Evolutionary conservation across 2,888 invertebrate species (phyloP).

Genomic region (Tenthredo notha): DNA sequence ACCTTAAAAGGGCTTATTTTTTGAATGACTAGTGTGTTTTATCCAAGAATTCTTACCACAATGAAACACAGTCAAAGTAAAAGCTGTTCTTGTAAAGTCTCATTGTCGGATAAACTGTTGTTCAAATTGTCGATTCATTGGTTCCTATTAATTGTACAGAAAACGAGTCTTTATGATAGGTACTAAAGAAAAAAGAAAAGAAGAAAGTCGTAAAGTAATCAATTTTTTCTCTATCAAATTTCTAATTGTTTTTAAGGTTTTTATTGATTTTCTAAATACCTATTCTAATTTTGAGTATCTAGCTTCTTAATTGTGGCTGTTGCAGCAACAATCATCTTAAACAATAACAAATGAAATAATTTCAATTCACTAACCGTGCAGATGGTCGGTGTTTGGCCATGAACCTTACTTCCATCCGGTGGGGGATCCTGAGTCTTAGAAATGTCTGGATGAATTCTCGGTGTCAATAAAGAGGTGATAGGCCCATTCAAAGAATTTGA

Average conservation of each 20-base stretch:
- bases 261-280: background rate
- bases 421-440: slow-evolving; percentile 64
- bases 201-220: background rate
- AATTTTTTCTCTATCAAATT: too few relatives aligned
- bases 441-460: slow-evolving; percentile 65
- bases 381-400: slow-evolving; percentile 75
- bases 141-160: background rate
- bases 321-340: background rate
- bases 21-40: background rate
- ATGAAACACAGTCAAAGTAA: background rate
- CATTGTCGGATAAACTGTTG: background rate
- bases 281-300: background rate
- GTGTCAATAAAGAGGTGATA: slow-evolving; percentile 54
- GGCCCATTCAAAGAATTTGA: slow-evolving; percentile 58
- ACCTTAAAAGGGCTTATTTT: slow-evolving; percentile 2
- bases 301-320: too few relatives aligned
- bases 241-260: background rate
- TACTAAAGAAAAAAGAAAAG: too few relatives aligned
- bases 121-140: background rate
- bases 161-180: background rate
- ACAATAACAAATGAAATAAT: background rate
- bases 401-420: slow-evolving; percentile 68
- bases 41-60: background rate
- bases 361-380: slow-evolving; percentile 71
- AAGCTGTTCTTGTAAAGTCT: background rate